Evolutionary conservation across 2,113 vertebrate species (phyloP), one percentile per base, ranked within the genome.

Genomic region (Leptodactylus fuscus): DNA sequence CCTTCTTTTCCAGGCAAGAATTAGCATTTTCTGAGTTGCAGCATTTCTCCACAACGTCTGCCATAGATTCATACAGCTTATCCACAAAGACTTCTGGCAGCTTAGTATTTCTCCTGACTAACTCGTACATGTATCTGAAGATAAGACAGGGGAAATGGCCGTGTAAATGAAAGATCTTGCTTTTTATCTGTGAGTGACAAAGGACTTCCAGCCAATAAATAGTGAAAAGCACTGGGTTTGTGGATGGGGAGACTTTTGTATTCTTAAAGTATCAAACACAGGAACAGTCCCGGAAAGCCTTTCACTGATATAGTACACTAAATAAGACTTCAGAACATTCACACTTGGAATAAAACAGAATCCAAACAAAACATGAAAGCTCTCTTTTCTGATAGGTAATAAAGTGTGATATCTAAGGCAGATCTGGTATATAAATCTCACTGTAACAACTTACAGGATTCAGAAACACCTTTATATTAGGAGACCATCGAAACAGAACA

Each of bases 51-150:
- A 38, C 75, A 74, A 81, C 8, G 4, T 81, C 65, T 81, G 55
- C 0, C 0, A 51, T 48, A 16, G 85, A 0, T 0, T 86, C 89
- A 0, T 93, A 89, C 0, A 92, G 18, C 67, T 89, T 91, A 85
- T 81, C 53, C 1, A 94, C 87, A 82, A 93, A 55, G 0, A 91
- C 90, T 0, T 94, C 93, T 0, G 94, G 94, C 49, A 92, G 0
- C 2, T 16, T 87, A 55, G 92, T 67, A 16, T 88, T 81, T 44
- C 87, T 89, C 70, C 87, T 90, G 0, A 88, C 88, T 79, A 92
- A 7, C 82, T 94, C 91, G n/a, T 91, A 93, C 7, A 87, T 29
- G 46, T 87, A 92, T 70, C 94, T 95, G 89, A 3, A n/a, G 32
- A 38, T 69, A 44, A 41, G 16, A 67, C 7, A 7, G 44, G 49